Conservation (phyloP, 2,888 invertebrate species). For the Brachypterus glaber region DNA sequence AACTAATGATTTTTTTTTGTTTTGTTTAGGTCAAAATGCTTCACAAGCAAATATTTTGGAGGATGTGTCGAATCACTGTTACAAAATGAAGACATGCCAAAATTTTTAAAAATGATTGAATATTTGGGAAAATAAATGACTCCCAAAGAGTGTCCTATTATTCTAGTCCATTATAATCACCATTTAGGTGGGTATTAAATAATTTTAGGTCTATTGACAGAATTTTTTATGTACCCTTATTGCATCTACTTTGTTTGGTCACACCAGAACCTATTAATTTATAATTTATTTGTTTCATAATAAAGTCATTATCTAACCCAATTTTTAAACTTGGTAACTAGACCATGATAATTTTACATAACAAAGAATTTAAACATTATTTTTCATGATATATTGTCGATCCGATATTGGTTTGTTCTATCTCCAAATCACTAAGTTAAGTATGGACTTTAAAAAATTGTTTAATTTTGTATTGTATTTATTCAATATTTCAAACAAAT, state of each 20-base stretch:
- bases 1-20: conserved; percentile 18
- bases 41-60: conserved; percentile 69
- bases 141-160: conserved; percentile 30
- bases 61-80: conserved; percentile 73
- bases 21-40: conserved; percentile 63
- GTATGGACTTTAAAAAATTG: no score
- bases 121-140: conserved; percentile 53
- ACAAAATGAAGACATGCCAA: conserved; percentile 66
- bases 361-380: no score
- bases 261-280: no score
- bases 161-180: conserved; percentile 33
- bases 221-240: conserved; percentile 25
- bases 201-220: conserved; percentile 30
- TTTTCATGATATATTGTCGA: no score
- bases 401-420: no score
- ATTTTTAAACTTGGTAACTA: no score
- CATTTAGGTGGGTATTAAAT: conserved; percentile 29
- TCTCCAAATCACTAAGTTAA: no score
- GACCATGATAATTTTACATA: no score
- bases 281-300: conserved; percentile 20
- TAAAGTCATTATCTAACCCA: no score
- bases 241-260: conserved; percentile 24
- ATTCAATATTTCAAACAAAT: no score
- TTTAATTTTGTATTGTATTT: no score
- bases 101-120: conserved; percentile 70